These are phyloP conservation scores for Eolophus roseicapilla DNA, from an alignment of 2,113 vertebrate species.

Conservation along the genomic window DNA sequence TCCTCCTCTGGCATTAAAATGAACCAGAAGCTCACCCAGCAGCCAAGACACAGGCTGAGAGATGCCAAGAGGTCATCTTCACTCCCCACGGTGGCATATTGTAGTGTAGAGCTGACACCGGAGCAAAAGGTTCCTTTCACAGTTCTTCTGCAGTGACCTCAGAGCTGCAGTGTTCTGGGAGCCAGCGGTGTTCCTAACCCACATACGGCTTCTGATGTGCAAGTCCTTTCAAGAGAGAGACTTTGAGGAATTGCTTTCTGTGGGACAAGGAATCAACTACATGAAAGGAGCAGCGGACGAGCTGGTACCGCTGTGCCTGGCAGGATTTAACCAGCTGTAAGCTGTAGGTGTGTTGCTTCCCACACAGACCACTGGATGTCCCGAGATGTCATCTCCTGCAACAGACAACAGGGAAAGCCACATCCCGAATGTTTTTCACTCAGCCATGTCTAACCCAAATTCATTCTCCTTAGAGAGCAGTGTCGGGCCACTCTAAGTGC, in stretches of 20 bases:
- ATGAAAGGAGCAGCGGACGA: background rate
- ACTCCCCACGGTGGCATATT: background rate
- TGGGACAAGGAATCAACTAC: background rate
- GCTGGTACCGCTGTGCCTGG: background rate
- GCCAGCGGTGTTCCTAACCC: background rate
- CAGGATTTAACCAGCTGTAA: background rate
- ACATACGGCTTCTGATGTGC: background rate
- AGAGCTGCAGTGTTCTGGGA: background rate
- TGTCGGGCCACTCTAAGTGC: background rate
- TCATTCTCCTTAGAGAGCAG: background rate
- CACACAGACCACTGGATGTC: background rate
- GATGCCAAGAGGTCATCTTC: background rate
- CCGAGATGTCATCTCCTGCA: background rate
- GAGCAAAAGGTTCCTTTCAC: background rate
- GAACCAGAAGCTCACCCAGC: background rate
- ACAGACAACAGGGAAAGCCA: background rate
- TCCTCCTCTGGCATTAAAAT: background rate
- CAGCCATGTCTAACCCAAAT: background rate
- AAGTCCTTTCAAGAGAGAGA: background rate
- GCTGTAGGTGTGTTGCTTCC: background rate
- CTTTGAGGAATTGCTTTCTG: background rate
- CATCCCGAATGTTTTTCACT: fast-evolving
- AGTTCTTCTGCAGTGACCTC: background rate
- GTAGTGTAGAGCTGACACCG: background rate
- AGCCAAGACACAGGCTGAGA: background rate